Percentiles rank a stretch among this genome's conserved stretches.
Conservation (phyloP, 1,140 invertebrate genomes). For the Drosophila kepulauana region DNA sequence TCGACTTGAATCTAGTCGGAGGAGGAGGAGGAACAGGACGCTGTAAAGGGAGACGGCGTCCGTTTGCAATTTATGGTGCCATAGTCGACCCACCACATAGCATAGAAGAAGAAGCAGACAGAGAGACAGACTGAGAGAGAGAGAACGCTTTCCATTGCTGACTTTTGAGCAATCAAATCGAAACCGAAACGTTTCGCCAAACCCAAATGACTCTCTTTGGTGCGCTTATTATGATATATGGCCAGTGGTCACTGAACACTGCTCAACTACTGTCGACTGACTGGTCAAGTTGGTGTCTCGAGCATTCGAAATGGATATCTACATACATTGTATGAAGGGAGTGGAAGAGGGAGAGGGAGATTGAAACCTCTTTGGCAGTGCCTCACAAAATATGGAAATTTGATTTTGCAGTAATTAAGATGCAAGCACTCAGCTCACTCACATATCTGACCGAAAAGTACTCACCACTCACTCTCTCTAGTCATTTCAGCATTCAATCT, state of each 20-base stretch:
- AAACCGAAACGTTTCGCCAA: slow-evolving; percentile 61
- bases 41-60: slow-evolving; percentile 43
- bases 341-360: not conserved
- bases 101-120: not conserved
- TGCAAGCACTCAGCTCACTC: slow-evolving; percentile 26
- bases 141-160: slow-evolving; percentile 20
- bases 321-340: slow-evolving; percentile 4
- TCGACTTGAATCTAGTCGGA: not conserved
- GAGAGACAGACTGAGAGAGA: not conserved
- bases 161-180: slow-evolving; percentile 57
- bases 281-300: slow-evolving; percentile 36
- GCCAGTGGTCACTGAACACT: slow-evolving; percentile 36
- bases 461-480: not conserved
- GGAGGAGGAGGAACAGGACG: slow-evolving; percentile 37
- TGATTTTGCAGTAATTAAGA: slow-evolving; percentile 50
- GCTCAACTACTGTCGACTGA: slow-evolving; percentile 12
- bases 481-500: slow-evolving; percentile 36
- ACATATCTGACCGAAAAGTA: slow-evolving; percentile 24
- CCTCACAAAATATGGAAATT: slow-evolving; percentile 48
- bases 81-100: slow-evolving; percentile 48
- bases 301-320: slow-evolving; percentile 18
- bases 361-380: not conserved
- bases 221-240: slow-evolving; percentile 78
- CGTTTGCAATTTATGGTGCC: slow-evolving; percentile 77
- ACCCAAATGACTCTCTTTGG: slow-evolving; percentile 77